Conservation (phyloP, 2,113 vertebrate genomes). For the Eira barbara region DNA sequence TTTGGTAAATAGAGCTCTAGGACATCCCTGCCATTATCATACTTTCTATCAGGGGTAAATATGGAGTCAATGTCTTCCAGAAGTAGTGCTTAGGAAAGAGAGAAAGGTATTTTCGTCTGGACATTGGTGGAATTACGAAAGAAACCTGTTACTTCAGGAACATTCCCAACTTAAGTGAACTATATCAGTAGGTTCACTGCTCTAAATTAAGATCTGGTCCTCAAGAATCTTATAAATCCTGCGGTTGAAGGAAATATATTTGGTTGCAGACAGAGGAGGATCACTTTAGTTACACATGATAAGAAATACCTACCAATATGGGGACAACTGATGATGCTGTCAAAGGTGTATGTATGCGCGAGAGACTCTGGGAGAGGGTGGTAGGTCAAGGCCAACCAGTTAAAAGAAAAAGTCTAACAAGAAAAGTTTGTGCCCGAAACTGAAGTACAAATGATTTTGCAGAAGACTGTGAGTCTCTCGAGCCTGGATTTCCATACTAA, state of each 20-base stretch:
- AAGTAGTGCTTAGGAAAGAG: neutral
- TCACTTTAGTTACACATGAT: neutral
- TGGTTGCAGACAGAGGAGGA: fast-evolving
- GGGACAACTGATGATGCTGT: neutral
- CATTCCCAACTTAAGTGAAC: neutral
- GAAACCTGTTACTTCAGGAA: neutral
- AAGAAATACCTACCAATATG: neutral
- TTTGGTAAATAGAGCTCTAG: neutral
- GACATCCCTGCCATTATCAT: neutral
- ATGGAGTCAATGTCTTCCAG: neutral
- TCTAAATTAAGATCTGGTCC: neutral
- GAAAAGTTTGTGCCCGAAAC: neutral
- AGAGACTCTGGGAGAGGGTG: neutral
- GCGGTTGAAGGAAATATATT: neutral
- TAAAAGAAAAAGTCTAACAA: neutral
- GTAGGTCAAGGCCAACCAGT: neutral
- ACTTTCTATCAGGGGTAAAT: neutral
- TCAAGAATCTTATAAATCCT: neutral
- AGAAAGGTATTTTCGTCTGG: slow-evolving; percentile 6
- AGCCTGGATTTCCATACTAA: neutral
- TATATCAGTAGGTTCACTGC: neutral
- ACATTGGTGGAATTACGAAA: neutral
- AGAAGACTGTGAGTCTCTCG: neutral
- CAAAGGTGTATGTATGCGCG: neutral
- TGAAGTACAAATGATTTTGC: neutral